These are phyloP conservation scores for Drosophila miranda DNA, from an alignment of 1,140 invertebrate genomes.

Conservation along the genomic window DNA sequence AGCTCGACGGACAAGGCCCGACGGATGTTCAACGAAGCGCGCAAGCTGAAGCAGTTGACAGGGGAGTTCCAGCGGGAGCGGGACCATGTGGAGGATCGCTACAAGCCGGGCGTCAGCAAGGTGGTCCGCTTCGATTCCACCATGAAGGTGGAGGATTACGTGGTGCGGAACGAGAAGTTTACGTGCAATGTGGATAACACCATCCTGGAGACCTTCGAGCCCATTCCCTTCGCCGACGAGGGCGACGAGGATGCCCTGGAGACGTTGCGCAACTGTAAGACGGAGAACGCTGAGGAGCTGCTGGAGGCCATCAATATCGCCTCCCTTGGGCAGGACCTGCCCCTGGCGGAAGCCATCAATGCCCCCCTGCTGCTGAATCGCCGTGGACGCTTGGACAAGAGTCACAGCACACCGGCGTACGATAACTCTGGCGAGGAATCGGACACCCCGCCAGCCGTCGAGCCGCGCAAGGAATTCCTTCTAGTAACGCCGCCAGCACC, in stretches of 20 bases:
- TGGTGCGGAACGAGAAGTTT: constrained; percentile 75
- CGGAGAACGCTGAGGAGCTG: constrained; percentile 56
- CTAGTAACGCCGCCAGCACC: constrained; percentile 74
- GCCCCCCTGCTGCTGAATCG: constrained; percentile 65
- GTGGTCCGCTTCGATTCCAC: constrained; percentile 80
- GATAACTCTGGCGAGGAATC: constrained; percentile 84
- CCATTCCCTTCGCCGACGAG: constrained; percentile 80
- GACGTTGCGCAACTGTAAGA: constrained; percentile 62
- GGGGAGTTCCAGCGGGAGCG: constrained; percentile 65
- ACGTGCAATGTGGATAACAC: constrained; percentile 82
- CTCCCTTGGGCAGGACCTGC: constrained; percentile 43
- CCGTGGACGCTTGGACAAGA: constrained; percentile 87
- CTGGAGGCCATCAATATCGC: constrained; percentile 60
- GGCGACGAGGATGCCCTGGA: constrained; percentile 73
- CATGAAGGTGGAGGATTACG: constrained; percentile 78
- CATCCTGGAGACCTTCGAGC: constrained; percentile 80
- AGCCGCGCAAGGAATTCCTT: constrained; percentile 74
- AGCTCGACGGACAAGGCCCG: constrained; percentile 50
- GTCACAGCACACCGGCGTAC: constrained; percentile 89
- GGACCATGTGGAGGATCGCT: constrained; percentile 34
- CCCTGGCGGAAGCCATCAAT: constrained; percentile 78
- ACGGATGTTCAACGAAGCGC: constrained; percentile 47
- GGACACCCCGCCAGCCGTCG: constrained; percentile 77
- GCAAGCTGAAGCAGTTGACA: constrained; percentile 65
- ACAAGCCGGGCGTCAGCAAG: constrained; percentile 79